Percentiles rank a stretch among this genome's conserved stretches.
Conservation (phyloP, 2,797 vertebrate species). For the Kryptolebias ocellatus region DNA sequence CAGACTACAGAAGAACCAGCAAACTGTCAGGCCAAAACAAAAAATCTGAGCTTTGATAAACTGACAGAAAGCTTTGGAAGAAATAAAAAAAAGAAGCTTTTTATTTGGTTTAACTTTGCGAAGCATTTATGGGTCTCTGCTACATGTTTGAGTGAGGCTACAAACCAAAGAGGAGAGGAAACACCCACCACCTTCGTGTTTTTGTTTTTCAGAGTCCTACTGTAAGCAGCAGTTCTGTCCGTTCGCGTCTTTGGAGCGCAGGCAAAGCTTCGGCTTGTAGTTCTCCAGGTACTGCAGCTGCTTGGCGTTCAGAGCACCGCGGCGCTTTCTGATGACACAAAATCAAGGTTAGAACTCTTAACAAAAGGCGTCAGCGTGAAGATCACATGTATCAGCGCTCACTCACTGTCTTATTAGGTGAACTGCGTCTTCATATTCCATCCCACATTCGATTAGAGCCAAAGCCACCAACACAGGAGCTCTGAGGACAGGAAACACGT, state of each 20-base stretch:
- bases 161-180: constrained; percentile 11
- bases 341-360: neutral
- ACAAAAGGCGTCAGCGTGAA: neutral
- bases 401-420: constrained; percentile 97
- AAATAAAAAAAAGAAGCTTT: neutral
- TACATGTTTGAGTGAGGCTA: constrained; percentile 38
- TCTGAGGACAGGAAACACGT: constrained; percentile 68
- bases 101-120: constrained; percentile 3
- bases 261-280: constrained; percentile 95
- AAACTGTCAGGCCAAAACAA: constrained; percentile 1
- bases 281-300: constrained; percentile 97
- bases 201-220: constrained; percentile 67
- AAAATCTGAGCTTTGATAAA: neutral
- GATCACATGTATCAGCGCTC: neutral
- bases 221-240: constrained; percentile 92
- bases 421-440: constrained; percentile 98
- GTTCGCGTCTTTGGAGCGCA: constrained; percentile 94
- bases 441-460: constrained; percentile 96
- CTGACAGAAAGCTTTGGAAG: neutral
- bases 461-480: constrained; percentile 96
- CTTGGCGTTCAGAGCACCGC: constrained; percentile 97
- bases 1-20: constrained; percentile 16
- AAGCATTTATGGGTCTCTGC: constrained; percentile 17
- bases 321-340: constrained; percentile 88
- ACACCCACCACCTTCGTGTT: neutral